Percentiles rank a stretch among this genome's conserved stretches.
Conservation (phyloP, 2,113 vertebrate species). For the Elanus axillaris region DNA sequence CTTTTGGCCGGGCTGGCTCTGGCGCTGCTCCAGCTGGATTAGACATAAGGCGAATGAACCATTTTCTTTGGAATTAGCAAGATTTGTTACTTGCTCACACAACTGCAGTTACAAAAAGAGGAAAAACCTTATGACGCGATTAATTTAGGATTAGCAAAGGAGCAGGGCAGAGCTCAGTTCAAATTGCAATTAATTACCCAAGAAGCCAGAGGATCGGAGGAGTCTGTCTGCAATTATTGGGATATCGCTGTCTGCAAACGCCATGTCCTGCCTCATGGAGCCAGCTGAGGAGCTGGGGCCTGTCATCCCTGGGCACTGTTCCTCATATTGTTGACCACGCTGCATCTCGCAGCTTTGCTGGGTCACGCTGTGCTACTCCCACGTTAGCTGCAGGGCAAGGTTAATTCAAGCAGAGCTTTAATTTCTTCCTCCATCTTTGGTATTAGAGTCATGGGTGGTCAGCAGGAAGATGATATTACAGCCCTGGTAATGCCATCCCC, state of each 20-base stretch:
- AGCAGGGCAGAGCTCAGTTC: constrained; percentile 15
- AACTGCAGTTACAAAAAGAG: background rate
- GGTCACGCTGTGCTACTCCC: background rate
- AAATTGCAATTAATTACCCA: constrained; percentile 47
- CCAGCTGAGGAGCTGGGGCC: background rate
- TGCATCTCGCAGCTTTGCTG: background rate
- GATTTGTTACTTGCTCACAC: background rate
- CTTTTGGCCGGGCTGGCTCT: background rate
- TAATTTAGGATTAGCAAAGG: constrained; percentile 35
- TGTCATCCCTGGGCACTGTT: background rate
- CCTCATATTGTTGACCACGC: background rate
- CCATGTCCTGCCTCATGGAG: background rate
- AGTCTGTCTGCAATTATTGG: background rate
- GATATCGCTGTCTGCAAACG: accelerated
- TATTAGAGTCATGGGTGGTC: background rate
- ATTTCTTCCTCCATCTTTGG: background rate
- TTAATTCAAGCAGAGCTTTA: background rate
- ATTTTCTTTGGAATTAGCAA: background rate
- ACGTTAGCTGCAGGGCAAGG: background rate
- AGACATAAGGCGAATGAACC: background rate
- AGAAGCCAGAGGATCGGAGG: background rate
- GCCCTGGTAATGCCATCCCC: background rate
- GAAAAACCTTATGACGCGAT: background rate
- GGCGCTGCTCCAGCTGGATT: background rate
- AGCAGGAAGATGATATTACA: background rate